Percentiles rank a stretch among this genome's conserved stretches.
phyloP scores from a whole-genome alignment of 2,113 vertebrate species.

The Anarhynchus alexandrinus region DNA sequence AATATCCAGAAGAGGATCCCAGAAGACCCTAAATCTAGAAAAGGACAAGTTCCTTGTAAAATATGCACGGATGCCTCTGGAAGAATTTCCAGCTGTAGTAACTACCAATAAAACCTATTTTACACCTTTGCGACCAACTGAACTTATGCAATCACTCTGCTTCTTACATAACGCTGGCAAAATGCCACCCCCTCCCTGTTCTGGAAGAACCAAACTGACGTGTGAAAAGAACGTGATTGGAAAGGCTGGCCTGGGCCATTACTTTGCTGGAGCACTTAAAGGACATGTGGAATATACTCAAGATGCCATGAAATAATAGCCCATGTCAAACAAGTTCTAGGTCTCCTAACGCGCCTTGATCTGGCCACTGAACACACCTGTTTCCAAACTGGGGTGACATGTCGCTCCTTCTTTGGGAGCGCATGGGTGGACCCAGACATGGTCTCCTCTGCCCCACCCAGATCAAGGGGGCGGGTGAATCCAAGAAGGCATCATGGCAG shows the following conservation, averaged over 20 bases:
- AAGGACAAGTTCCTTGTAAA: not conserved
- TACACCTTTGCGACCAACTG: constrained; percentile 21
- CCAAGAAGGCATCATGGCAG: not conserved
- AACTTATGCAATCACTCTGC: constrained; percentile 31
- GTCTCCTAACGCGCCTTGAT: not conserved
- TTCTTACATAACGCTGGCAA: constrained; percentile 49
- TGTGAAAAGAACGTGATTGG: constrained; percentile 14
- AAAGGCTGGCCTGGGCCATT: constrained; percentile 33
- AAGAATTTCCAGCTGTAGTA: not conserved
- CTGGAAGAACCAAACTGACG: constrained; percentile 44
- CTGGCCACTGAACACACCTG: constrained; percentile 58
- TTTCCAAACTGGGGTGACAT: constrained; percentile 44
- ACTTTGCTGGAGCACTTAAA: constrained; percentile 23
- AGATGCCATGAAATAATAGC: constrained; percentile 54
- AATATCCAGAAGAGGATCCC: not conserved
- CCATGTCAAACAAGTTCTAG: constrained; percentile 32
- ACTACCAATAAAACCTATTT: constrained; percentile 23
- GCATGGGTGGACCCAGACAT: not conserved
- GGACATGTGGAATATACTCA: constrained; percentile 29
- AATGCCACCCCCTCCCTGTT: constrained; percentile 52
- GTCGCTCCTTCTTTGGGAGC: not conserved
- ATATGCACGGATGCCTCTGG: not conserved
- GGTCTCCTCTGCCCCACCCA: constrained; percentile 17
- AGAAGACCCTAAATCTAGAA: not conserved
- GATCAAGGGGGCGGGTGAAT: not conserved